These are phyloP conservation scores for Mus musculus DNA, from an alignment of 2,113 vertebrate species.

Conservation along the genomic window DNA sequence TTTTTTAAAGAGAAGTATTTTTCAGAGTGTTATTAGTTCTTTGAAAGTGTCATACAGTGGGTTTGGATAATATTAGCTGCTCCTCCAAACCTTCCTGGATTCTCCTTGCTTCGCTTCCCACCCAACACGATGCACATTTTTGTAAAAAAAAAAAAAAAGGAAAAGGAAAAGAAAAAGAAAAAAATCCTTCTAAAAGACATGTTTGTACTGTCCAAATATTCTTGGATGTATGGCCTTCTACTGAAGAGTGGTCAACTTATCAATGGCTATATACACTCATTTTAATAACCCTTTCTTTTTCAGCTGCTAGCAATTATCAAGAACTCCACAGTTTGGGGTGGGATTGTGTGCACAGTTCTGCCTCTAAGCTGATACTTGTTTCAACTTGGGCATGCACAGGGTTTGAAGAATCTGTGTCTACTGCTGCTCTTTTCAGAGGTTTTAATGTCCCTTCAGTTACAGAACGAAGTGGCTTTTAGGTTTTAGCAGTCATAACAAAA, in stretches of 20 bases:
- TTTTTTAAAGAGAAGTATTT: background rate
- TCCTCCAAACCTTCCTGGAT: background rate
- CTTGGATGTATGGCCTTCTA: background rate
- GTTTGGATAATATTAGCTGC: background rate
- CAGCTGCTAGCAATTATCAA: background rate
- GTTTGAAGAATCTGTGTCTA: too few relatives aligned
- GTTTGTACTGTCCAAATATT: background rate
- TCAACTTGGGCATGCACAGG: background rate
- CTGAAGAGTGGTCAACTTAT: background rate
- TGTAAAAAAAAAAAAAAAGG: background rate
- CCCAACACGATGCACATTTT: background rate
- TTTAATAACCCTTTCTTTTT: background rate
- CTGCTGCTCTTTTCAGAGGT: background rate
- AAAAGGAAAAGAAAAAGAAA: too few relatives aligned
- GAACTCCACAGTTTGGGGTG: background rate
- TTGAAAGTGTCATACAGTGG: background rate
- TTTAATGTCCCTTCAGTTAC: constrained; percentile 51
- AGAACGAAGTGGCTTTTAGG: constrained; percentile 29
- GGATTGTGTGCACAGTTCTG: background rate
- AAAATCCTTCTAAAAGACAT: background rate
- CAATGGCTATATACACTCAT: background rate
- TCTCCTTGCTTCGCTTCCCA: background rate
- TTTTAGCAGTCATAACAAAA: background rate
- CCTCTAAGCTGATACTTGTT: background rate
- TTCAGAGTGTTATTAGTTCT: background rate